Percentiles rank a stretch among this genome's conserved stretches.
Evolutionary conservation across 2,113 vertebrate genomes (phyloP).

Genomic region (Fulica atra): DNA sequence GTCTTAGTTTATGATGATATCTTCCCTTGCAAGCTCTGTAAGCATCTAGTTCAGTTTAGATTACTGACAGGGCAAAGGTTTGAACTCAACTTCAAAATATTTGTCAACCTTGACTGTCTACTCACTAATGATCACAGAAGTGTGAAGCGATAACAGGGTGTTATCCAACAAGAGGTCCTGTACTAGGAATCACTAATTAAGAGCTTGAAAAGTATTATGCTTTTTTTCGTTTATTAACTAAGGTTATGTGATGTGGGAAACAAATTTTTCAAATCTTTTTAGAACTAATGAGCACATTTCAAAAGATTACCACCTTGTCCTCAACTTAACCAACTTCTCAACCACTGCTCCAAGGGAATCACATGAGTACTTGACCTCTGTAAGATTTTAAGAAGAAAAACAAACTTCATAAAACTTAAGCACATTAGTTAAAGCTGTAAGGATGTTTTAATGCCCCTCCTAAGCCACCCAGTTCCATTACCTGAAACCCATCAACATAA

Average conservation of each 20-base stretch:
- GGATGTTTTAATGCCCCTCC: slow-evolving; percentile 82
- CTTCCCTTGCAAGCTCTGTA: neutral
- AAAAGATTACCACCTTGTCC: slow-evolving; percentile 70
- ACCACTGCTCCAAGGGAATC: slow-evolving; percentile 59
- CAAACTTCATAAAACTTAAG: slow-evolving; percentile 94
- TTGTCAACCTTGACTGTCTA: neutral
- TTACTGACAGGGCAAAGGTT: slow-evolving; percentile 35
- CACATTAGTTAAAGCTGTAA: slow-evolving; percentile 88
- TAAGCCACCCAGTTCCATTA: slow-evolving; percentile 86
- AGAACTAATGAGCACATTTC: slow-evolving; percentile 71
- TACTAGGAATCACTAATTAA: slow-evolving; percentile 38
- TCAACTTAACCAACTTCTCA: slow-evolving; percentile 68
- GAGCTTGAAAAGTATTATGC: slow-evolving; percentile 33
- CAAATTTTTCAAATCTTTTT: slow-evolving; percentile 65
- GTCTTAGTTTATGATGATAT: neutral
- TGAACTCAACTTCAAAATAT: slow-evolving; percentile 44
- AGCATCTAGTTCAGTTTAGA: slow-evolving; percentile 5
- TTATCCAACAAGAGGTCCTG: slow-evolving; percentile 6
- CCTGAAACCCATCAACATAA: slow-evolving; percentile 85
- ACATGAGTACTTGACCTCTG: slow-evolving; percentile 75
- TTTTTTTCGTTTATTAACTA: slow-evolving; percentile 44
- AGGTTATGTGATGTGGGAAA: slow-evolving; percentile 58
- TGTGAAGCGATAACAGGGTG: neutral
- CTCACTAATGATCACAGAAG: neutral
- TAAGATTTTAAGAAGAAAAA: slow-evolving; percentile 86